These are phyloP conservation scores for Anthophora plumipes DNA, from an alignment of 2,888 invertebrate species.

Conservation along the genomic window DNA sequence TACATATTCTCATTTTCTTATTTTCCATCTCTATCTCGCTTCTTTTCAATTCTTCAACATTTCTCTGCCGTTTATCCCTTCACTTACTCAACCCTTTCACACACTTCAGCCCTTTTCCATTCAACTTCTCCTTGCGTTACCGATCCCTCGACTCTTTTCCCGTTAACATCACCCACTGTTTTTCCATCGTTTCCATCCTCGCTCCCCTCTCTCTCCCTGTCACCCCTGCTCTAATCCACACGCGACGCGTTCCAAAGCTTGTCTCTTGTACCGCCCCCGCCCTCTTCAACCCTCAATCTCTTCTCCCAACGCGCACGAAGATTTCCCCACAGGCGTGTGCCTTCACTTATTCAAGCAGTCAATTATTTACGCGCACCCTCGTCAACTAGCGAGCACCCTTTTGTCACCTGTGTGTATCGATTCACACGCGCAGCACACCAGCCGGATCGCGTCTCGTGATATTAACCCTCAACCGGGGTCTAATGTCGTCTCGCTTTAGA, in stretches of 20 bases:
- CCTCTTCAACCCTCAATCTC: constrained; percentile 23
- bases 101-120: neutral
- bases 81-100: neutral
- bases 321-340: constrained; percentile 47
- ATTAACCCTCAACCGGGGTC: neutral
- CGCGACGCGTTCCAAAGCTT: neutral
- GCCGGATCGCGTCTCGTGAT: neutral
- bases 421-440: neutral
- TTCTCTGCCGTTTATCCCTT: neutral
- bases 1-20: neutral
- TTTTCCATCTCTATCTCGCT: neutral
- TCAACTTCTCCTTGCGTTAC: neutral
- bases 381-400: constrained; percentile 3
- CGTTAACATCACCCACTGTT: constrained; percentile 4
- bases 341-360: constrained; percentile 44
- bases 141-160: too few relatives aligned
- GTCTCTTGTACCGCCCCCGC: neutral
- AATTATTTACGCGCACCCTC: constrained; percentile 49
- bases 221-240: neutral
- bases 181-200: constrained; percentile 12
- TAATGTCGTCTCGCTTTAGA: neutral
- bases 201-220: neutral
- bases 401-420: constrained; percentile 21
- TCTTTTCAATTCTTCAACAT: neutral
- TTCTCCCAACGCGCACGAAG: constrained; percentile 25